A percentile compares a stretch with the other conserved stretches of the same genome.
Evolutionary conservation across 2,888 invertebrate species (phyloP).

Genomic region (Tachina fera): DNA sequence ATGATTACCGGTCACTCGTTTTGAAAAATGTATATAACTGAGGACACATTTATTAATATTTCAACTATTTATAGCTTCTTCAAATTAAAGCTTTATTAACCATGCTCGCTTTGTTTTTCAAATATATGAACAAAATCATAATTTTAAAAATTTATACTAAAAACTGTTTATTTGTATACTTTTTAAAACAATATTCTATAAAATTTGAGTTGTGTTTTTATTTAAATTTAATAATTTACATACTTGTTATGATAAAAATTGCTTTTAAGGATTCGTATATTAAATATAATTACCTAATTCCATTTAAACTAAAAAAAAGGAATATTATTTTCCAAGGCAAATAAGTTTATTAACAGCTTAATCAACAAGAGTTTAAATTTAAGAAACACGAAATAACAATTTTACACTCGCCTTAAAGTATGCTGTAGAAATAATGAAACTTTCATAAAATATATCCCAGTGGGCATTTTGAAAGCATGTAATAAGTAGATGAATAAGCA

Average conservation of each 20-base stretch:
- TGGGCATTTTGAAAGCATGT: background rate
- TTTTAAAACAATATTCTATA: constrained; percentile 64
- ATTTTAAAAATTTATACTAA: constrained; percentile 71
- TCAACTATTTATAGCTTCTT: constrained; percentile 78
- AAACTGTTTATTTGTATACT: constrained; percentile 25
- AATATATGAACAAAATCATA: constrained; percentile 80
- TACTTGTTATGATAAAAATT: constrained; percentile 58
- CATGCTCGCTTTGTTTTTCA: constrained; percentile 81
- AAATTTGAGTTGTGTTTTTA: constrained; percentile 58
- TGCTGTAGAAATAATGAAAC: background rate
- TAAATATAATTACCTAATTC: constrained; percentile 55
- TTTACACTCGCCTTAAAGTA: constrained; percentile 44
- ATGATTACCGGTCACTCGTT: constrained; percentile 77
- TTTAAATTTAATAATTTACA: constrained; percentile 65
- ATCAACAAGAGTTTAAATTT: constrained; percentile 17
- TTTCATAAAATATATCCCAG: background rate
- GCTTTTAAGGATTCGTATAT: constrained; percentile 24
- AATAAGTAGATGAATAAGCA: background rate
- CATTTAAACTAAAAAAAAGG: constrained; percentile 14
- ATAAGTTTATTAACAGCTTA: constrained; percentile 40
- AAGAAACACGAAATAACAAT: constrained; percentile 18
- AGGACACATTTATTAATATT: constrained; percentile 76
- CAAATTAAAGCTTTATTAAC: constrained; percentile 82
- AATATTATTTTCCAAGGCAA: constrained; percentile 56
- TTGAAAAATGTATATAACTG: constrained; percentile 80